These are phyloP conservation scores for Parelbella ahira DNA, from an alignment of 2,888 invertebrate species.

Conservation along the genomic window DNA sequence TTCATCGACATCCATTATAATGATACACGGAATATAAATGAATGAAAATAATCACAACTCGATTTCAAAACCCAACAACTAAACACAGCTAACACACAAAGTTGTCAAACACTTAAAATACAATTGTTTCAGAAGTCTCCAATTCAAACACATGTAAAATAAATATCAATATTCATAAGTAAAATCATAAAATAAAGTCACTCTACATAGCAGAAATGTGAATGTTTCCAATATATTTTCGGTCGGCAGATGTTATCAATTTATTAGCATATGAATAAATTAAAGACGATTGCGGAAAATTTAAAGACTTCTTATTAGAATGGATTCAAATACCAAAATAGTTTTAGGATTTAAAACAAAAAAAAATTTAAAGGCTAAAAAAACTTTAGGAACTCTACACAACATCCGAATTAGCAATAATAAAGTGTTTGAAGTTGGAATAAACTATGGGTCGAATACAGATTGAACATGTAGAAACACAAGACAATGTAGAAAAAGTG, in stretches of 20 bases:
- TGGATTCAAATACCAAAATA: conserved; percentile 8
- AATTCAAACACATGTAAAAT: too few relatives aligned
- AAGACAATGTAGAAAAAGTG: conserved; percentile 8
- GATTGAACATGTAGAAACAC: conserved; percentile 8
- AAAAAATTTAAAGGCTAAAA: conserved; percentile 8
- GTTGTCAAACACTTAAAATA: too few relatives aligned
- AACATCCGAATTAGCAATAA: neutral
- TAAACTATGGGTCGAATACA: conserved; percentile 13
- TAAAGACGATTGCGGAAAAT: conserved; percentile 16
- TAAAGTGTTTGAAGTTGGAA: conserved; percentile 6
- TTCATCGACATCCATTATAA: conserved; percentile 29
- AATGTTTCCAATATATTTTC: conserved; percentile 16
- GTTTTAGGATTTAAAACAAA: neutral
- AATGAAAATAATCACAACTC: conserved; percentile 12
- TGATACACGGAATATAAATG: conserved; percentile 13
- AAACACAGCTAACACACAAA: too few relatives aligned
- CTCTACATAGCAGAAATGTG: conserved; percentile 32
- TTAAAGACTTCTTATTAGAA: conserved; percentile 25
- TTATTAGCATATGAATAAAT: conserved; percentile 24
- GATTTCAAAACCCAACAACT: conserved; percentile 1
- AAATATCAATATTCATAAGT: too few relatives aligned
- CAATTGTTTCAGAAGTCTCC: too few relatives aligned
- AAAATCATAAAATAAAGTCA: conserved; percentile 37
- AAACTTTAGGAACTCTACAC: conserved; percentile 3
- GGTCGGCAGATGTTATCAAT: conserved; percentile 21